Evolutionary conservation across 2,888 invertebrate genomes (phyloP), one percentile per base, ranked within the genome.

Genomic region (Crepidodera aurea): DNA sequence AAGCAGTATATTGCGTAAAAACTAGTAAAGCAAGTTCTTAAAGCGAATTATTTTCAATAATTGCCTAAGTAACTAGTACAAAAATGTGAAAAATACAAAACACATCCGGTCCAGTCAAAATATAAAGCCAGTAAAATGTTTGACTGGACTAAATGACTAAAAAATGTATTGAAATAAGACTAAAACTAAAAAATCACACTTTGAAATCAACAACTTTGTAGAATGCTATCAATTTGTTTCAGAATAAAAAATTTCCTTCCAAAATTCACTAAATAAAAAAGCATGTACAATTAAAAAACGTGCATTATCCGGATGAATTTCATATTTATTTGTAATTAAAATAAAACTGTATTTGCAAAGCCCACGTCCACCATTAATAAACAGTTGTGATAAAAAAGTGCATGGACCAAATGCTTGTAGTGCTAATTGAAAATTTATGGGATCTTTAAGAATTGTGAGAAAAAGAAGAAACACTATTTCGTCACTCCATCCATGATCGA

Each of bases 1-100:
- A 68, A 71, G 67, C 65, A 59, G n/a, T 62, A 62, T 48, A 39
- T 3, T 32, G 39, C 37, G 8, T 62, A 56, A 62, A 67, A 61
- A 55, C 44, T 62, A 62, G 16, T 62, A 66, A 66, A 69, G 66
- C 65, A 65, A 65, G 65, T 69, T 72, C 79, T 80, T 80, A 78
- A 78, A 79, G 81, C 79, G 68, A 81, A 79, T 81, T 81, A 80
- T 77, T 66, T 71, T 53, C 71, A 74, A 78, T 77, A 81, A 78
- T 78, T 78, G 81, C 81, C 73, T 78, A 81, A 81, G 81, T 77
- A 75, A 77, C 76, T 74, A 75, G 74, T 59, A 60, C 54, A 62
- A 60, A 63, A 66, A 56, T 65, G 56, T 65, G 57, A 60, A 60
- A 60, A 55, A 64, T 44, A 53, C 44, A 57, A 57, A 51, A 34